These are phyloP conservation scores for Toxonevra muliebris DNA, from an alignment of 2,888 invertebrate genomes.

Conservation along the genomic window DNA sequence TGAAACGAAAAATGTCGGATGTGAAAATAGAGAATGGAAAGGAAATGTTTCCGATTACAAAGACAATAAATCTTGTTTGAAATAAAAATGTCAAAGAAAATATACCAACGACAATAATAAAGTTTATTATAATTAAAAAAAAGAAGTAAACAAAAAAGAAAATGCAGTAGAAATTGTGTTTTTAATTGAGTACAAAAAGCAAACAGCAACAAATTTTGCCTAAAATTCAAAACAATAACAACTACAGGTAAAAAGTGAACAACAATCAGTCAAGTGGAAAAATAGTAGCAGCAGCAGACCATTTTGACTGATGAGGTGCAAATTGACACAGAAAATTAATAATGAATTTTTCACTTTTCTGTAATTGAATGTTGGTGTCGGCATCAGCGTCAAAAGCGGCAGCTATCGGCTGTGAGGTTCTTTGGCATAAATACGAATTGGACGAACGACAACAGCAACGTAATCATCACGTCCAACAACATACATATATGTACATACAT, in stretches of 20 bases:
- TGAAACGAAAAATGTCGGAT: constrained; percentile 2
- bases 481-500: background rate
- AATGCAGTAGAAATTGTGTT: no score
- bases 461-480: background rate
- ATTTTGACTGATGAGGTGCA: constrained; percentile 1
- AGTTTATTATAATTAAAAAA: no score
- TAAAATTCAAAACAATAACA: no score
- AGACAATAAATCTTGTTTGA: no score
- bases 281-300: background rate
- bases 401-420: background rate
- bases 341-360: background rate
- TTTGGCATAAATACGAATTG: background rate
- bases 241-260: no score
- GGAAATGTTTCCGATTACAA: background rate
- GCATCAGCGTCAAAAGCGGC: no score
- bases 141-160: no score
- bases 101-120: no score
- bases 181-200: no score
- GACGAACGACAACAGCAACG: background rate
- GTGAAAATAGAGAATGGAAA: background rate
- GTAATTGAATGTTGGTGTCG: background rate
- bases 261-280: no score
- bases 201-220: no score
- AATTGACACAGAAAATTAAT: constrained; percentile 4
- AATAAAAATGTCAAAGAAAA: no score